Base-by-base conservation (phyloP, 1,140 invertebrate species). In the Lepidurus apus region DNA sequence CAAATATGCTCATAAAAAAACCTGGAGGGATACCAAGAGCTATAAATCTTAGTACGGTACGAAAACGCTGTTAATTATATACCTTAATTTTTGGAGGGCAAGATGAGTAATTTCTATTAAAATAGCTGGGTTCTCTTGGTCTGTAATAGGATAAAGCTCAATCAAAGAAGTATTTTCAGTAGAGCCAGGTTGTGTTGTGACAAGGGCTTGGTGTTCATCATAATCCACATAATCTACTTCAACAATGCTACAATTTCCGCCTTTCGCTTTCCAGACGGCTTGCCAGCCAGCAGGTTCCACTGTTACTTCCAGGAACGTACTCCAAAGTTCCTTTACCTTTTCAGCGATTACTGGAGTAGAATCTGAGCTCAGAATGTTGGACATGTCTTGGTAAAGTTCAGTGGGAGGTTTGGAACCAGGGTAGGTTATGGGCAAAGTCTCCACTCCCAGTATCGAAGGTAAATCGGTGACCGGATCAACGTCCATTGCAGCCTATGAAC, bases 211-310 rank as follows among this genome's bases (percentile, higher is more conserved):
- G n/a, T 44, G 73, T 1, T 74, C 43, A 34, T 47, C 34, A 34
- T 79, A 79, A 44, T 79, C 78, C 44, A 79, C 78, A 45, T 44
- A 44, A 11, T 24, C 42, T 13, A 79, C 78, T 43, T 79, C 13
- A 42, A 78, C 65, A 74, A 73, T 43, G 10, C 73, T 44, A 42
- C 26, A 43, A 11, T 44, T 47, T 44, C 73, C 74, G 43, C 24
- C n/a, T 42, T 74, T 79, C 78, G 11, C n/a, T 42, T 74, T 79
- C 78, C 78, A 79, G 26, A 79, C 24, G 7, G 78, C 78, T 79
- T 79, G 65, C 78, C 78, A 79, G n/a, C 78, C 78, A 42, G 43
- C 43, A 47, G 78, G 78, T 45, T 79, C 78, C n/a, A 75, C 43
- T 21, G 42, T 74, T 44, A 74, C 42, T 45, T 79, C 78, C 26